A percentile compares a stretch with the other conserved stretches of the same genome.
phyloP scores from a whole-genome alignment of 2,113 vertebrate species.

The Empidonax traillii region DNA sequence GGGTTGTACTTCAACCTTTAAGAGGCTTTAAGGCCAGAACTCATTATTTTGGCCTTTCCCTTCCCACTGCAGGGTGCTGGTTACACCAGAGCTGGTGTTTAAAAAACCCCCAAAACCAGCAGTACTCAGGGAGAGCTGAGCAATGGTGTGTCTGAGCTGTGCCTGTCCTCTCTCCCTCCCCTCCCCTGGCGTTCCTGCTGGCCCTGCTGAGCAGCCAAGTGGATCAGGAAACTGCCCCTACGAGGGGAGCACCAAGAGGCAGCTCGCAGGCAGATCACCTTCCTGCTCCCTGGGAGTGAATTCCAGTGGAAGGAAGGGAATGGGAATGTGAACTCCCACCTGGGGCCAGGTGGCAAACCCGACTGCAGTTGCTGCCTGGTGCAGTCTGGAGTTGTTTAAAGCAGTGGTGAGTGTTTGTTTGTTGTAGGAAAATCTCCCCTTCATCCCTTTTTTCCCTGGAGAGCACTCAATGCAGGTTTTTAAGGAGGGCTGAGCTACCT shows the following conservation, averaged over 20 bases:
- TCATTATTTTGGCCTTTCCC: background rate
- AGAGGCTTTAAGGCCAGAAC: background rate
- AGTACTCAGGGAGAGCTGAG: background rate
- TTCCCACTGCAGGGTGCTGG: background rate
- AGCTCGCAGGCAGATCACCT: background rate
- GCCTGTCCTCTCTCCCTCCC: background rate
- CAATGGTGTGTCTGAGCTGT: rapidly evolving
- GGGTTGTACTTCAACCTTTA: background rate
- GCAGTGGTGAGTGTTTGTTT: background rate
- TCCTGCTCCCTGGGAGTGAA: background rate
- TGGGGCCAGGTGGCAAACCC: background rate
- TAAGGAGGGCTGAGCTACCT: background rate
- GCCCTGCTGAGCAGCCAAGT: background rate
- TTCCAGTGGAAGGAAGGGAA: background rate
- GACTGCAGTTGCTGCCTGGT: background rate
- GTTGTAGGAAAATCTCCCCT: background rate
- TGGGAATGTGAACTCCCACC: background rate
- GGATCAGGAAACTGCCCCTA: background rate
- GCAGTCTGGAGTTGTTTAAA: background rate
- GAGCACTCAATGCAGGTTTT: background rate
- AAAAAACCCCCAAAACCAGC: background rate
- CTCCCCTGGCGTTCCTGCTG: background rate
- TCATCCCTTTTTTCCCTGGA: background rate
- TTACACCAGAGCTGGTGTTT: background rate
- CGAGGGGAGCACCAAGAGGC: background rate